These are phyloP conservation scores for Hemicrepidius hirtus DNA, from an alignment of 2,888 invertebrate genomes.

Conservation along the genomic window DNA sequence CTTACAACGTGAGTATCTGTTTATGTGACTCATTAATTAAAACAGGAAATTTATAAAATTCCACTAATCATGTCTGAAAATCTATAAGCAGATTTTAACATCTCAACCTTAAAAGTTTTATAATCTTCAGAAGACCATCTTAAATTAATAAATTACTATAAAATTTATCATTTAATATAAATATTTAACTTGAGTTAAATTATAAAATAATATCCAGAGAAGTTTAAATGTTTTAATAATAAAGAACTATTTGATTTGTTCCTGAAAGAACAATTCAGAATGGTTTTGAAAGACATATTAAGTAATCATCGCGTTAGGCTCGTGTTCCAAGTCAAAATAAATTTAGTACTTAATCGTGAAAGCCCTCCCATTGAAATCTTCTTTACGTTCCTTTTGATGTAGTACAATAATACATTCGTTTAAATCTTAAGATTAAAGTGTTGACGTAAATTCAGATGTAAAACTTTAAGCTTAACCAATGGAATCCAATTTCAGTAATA, in stretches of 20 bases:
- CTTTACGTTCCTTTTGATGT: neutral
- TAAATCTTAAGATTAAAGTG: conserved; percentile 2
- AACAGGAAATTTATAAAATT: conserved; percentile 6
- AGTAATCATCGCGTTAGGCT: neutral
- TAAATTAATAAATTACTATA: too few species aligned
- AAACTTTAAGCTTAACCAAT: neutral
- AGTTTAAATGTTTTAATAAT: too few species aligned
- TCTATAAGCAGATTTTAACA: too few species aligned
- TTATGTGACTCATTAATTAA: neutral
- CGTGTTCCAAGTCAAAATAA: conserved; percentile 22
- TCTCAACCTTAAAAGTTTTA: too few species aligned
- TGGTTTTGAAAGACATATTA: neutral
- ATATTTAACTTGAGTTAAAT: too few species aligned
- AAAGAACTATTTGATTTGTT: too few species aligned
- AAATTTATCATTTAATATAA: too few species aligned
- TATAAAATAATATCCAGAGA: too few species aligned
- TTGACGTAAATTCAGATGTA: neutral
- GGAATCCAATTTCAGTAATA: conserved; percentile 14
- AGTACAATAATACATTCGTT: conserved; percentile 1
- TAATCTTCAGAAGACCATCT: too few species aligned
- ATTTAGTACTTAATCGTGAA: conserved; percentile 6
- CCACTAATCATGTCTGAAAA: too few species aligned
- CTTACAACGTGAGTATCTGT: neutral
- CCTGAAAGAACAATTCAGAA: too few species aligned
- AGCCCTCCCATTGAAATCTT: conserved; percentile 17